phyloP scores from a whole-genome alignment of 2,113 vertebrate genomes.

The Bungarus multicinctus region DNA sequence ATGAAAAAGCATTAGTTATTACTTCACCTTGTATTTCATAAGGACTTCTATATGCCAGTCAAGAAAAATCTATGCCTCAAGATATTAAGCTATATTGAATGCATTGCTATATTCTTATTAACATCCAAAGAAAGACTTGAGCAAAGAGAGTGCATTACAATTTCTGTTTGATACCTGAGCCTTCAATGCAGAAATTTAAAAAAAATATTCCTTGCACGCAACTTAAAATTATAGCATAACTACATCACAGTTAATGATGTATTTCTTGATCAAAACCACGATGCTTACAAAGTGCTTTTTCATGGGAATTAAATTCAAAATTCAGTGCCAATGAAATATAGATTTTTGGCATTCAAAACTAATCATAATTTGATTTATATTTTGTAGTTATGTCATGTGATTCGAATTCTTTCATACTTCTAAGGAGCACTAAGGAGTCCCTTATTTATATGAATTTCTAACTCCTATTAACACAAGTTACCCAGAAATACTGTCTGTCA shows the following conservation, averaged over 20 bases:
- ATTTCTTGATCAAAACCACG: conserved; percentile 45
- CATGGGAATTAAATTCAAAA: conserved; percentile 30
- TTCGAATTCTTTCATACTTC: neutral
- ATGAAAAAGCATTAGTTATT: neutral
- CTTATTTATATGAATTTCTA: neutral
- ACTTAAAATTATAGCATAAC: conserved; percentile 59
- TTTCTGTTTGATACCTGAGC: conserved; percentile 60
- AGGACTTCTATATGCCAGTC: conserved; percentile 43
- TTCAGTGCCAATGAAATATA: neutral
- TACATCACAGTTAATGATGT: conserved; percentile 25
- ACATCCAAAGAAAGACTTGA: conserved; percentile 62
- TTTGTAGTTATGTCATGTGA: neutral
- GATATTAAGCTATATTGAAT: conserved; percentile 56
- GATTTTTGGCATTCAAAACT: neutral
- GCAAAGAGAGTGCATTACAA: conserved; percentile 43
- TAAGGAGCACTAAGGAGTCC: neutral
- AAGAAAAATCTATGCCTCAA: conserved; percentile 46
- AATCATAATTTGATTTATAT: neutral
- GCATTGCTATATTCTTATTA: conserved; percentile 66
- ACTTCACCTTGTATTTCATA: neutral
- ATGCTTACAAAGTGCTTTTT: conserved; percentile 21
- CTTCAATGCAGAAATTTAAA: conserved; percentile 46
- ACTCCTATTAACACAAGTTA: neutral
- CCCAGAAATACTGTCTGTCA: neutral
- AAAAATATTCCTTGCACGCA: conserved; percentile 56